Base-by-base conservation (phyloP, 2,888 invertebrate genomes). In the Phanerotoma sp. region DNA sequence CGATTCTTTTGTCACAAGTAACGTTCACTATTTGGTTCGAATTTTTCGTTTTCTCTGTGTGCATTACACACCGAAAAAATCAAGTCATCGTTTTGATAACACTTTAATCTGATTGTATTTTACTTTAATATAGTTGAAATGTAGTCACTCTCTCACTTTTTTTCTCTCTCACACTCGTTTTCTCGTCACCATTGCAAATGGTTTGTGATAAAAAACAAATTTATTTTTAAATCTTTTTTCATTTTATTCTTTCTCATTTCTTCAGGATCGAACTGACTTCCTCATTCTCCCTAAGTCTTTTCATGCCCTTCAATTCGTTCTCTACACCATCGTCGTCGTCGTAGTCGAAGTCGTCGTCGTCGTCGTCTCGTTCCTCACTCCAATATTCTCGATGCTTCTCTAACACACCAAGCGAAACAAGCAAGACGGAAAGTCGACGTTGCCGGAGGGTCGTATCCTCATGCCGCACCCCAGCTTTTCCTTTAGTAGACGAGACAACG, bases 401-500 rank as follows among this genome's bases (percentile, higher is more conserved):
- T 44, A 53, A 22, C 32, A 42, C 41, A 51, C 33, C 18, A 28
- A 41, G 18, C 47, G 42, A 40, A 54, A 57, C 53, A 49, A 22
- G 33, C 11, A 52, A 44, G 56, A 49, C 37, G 28, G 30, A 44
- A 46, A 37, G 47, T 40, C 53, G 51, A 28, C 25, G 22, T 21
- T 22, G 46, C 38, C 52, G 15, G 51, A 46, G 53, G 56, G 58
- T 58, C 53, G 57, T 53, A 58, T 62, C 57, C 53, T 45, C 41
- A 30, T 44, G 38, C 41, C 45, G 30, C 15, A 45, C 46, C 41
- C 30, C 37, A 25, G 13, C 25, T 16, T 47, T 40, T 44, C 53
- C 54, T 53, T 50, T 51, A 50, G 51, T 45, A 44, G 56, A 53
- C 58, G 49, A 56, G 57, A 58, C 56, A 47, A 37, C 57, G 58